Evolutionary conservation across 2,888 invertebrate species (phyloP).

Genomic region (Venusia cambrica): DNA sequence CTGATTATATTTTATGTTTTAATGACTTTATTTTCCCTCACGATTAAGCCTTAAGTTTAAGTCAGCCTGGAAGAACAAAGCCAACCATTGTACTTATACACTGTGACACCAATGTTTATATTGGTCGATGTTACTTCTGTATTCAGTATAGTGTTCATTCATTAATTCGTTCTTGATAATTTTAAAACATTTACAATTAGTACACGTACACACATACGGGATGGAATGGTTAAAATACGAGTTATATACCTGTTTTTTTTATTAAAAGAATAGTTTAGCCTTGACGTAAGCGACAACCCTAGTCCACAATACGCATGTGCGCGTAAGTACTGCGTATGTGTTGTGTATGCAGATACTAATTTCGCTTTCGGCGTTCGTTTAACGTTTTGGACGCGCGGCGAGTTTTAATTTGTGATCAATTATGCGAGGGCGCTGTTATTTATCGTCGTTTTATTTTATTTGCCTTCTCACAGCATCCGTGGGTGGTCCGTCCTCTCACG

Average conservation of each 20-base stretch:
- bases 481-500: slow-evolving; percentile 80
- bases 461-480: slow-evolving; percentile 71
- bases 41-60: too few species aligned
- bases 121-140: too few species aligned
- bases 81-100: too few species aligned
- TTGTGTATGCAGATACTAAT: slow-evolving; percentile 58
- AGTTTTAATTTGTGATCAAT: slow-evolving; percentile 81
- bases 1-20: too few species aligned
- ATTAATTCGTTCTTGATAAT: background rate
- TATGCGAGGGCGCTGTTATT: slow-evolving; percentile 79
- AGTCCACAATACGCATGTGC: slow-evolving; percentile 30
- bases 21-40: too few species aligned
- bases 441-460: slow-evolving; percentile 80
- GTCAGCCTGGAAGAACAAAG: too few species aligned
- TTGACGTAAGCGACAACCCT: slow-evolving; percentile 19
- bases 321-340: slow-evolving; percentile 36
- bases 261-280: too few species aligned
- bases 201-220: too few species aligned
- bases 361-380: slow-evolving; percentile 73
- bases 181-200: too few species aligned
- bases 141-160: background rate
- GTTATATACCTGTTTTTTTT: too few species aligned
- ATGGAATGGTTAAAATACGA: too few species aligned
- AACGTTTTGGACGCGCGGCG: slow-evolving; percentile 75
- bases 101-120: too few species aligned